Evolutionary conservation across 1,140 invertebrate genomes (phyloP).

Genomic region (Macrotrachela quadricornifera): DNA sequence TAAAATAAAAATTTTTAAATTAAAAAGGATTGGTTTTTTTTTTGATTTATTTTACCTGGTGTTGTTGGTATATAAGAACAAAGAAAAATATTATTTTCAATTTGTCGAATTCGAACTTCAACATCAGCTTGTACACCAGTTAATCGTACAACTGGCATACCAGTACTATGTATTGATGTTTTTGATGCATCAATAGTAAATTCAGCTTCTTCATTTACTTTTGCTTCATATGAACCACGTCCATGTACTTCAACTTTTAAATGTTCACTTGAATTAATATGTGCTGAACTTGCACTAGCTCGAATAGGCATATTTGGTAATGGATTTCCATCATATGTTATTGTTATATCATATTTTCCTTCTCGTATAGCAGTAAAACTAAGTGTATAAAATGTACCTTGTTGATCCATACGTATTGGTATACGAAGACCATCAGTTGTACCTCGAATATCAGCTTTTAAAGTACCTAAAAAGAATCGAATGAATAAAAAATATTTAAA

Average conservation of each 20-base stretch:
- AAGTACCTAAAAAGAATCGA: too few relatives aligned
- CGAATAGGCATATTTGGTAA: constrained; percentile 32
- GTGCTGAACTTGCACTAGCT: constrained; percentile 4
- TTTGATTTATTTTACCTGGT: constrained; percentile 16
- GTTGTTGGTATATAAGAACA: constrained; percentile 65
- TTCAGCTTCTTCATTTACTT: constrained; percentile 63
- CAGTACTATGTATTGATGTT: constrained; percentile 28
- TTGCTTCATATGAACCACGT: constrained; percentile 61
- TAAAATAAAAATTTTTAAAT: too few relatives aligned
- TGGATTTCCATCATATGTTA: constrained; percentile 37
- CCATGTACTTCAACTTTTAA: constrained; percentile 31
- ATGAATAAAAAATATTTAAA: not conserved
- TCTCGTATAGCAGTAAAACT: constrained; percentile 19
- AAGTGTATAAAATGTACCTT: constrained; percentile 8
- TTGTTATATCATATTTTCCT: constrained; percentile 33
- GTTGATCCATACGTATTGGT: constrained; percentile 26
- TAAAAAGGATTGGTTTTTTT: too few relatives aligned
- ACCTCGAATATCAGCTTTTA: too few relatives aligned
- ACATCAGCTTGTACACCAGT: constrained; percentile 44
- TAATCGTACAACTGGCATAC: constrained; percentile 47
- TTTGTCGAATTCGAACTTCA: constrained; percentile 31
- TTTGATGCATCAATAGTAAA: constrained; percentile 87
- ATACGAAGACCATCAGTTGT: constrained; percentile 10
- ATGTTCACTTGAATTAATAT: constrained; percentile 18
- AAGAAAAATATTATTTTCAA: constrained; percentile 53